These are phyloP conservation scores for Drosophila mojavensis DNA, from an alignment of 1,140 invertebrate species.

Conservation along the genomic window DNA sequence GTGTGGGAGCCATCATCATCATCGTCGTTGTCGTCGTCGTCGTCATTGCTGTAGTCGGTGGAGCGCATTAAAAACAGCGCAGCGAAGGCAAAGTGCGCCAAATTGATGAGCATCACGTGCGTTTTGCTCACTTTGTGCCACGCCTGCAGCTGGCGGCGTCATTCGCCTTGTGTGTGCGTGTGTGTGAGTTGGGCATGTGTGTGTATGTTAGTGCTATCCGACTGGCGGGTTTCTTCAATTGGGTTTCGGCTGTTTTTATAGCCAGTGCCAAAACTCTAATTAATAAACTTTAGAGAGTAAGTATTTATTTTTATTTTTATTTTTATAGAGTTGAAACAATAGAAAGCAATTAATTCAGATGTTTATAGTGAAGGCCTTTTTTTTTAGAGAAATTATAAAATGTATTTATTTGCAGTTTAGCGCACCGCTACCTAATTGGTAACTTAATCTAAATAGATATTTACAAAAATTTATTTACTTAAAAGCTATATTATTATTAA, in stretches of 20 bases:
- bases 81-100: slow-evolving; percentile 74
- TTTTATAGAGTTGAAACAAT: too few species aligned
- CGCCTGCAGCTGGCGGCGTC: slow-evolving; percentile 55
- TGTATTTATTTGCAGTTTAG: too few species aligned
- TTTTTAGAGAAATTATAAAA: too few species aligned
- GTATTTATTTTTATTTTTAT: too few species aligned
- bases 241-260: background rate
- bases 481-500: too few species aligned
- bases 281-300: too few species aligned
- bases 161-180: slow-evolving; percentile 29
- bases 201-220: slow-evolving; percentile 6
- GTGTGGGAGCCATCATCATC: slow-evolving; percentile 22
- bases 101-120: slow-evolving; percentile 83
- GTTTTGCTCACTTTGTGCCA: slow-evolving; percentile 65
- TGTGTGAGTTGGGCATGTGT: slow-evolving; percentile 6
- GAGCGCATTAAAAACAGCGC: slow-evolving; percentile 72
- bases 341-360: too few species aligned
- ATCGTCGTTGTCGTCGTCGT: slow-evolving; percentile 10
- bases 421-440: too few species aligned
- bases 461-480: too few species aligned
- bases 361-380: too few species aligned
- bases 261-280: too few species aligned
- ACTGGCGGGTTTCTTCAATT: slow-evolving; percentile 2
- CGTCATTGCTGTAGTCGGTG: slow-evolving; percentile 24
- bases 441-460: too few species aligned